Evolutionary conservation across 2,888 invertebrate species (phyloP).

Genomic region (Drosophila rellima): DNA sequence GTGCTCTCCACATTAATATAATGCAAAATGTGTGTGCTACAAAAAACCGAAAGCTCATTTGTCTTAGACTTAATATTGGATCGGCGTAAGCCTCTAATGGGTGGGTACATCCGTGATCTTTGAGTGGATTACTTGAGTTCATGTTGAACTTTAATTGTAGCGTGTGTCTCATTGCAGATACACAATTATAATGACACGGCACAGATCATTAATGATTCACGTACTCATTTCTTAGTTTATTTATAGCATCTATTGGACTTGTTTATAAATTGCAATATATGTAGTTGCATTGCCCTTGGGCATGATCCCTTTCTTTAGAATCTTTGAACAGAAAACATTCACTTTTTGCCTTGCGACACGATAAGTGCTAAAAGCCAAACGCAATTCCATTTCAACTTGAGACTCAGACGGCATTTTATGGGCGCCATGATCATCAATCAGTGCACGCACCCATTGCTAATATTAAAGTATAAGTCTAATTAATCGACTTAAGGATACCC

Average conservation of each 20-base stretch:
- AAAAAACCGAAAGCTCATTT: constrained; percentile 64
- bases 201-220: constrained; percentile 21
- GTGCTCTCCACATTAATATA: constrained; percentile 29
- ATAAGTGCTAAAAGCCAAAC: constrained; percentile 61
- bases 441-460: constrained; percentile 47
- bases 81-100: constrained; percentile 44
- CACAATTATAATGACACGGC: constrained; percentile 7
- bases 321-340: constrained; percentile 19
- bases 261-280: neutral
- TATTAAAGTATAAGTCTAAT: neutral
- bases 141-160: constrained; percentile 32
- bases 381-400: constrained; percentile 41
- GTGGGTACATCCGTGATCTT: constrained; percentile 38
- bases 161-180: neutral
- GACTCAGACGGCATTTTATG: constrained; percentile 44
- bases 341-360: constrained; percentile 16
- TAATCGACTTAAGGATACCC: constrained; percentile 27
- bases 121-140: constrained; percentile 13
- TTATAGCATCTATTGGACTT: constrained; percentile 26
- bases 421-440: constrained; percentile 68
- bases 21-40: constrained; percentile 34
- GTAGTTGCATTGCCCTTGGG: constrained; percentile 3
- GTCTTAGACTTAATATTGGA: constrained; percentile 59
- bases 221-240: constrained; percentile 8
- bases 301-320: constrained; percentile 9